Base-by-base conservation (phyloP, 2,888 invertebrate species). In the Campopleginae sp. region DNA sequence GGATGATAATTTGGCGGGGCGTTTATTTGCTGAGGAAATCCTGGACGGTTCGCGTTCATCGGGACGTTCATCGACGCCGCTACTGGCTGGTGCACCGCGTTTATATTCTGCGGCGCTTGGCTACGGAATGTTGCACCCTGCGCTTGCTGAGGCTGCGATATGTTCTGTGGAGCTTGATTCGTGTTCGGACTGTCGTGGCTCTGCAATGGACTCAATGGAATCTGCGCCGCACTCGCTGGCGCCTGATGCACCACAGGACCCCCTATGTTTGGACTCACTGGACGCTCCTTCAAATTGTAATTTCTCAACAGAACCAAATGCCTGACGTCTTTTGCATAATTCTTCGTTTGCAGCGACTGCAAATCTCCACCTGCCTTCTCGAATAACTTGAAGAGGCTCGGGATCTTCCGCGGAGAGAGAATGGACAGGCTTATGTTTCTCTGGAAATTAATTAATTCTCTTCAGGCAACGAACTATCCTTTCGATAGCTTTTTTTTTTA, bases 301-400 rank as follows among this genome's bases (percentile, higher is more conserved):
- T 94, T 94, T 4, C 92, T 89, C 27, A 94, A 81, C 10, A 98
- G 94, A 2, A 98, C 97, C 82, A 98, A 94, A 94, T 98, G 98
- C 7, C 98, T 94, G 0, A 97, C 96, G 93, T 98, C 98, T 94
- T 98, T 97, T 0, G 98, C 98, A 92, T 98, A 99, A 93, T 98
- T 98, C 93, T 98, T 97, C 17, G 96, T 97, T 89, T 97, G 96
- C 0, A 97, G 96, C 0, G 96, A 95, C 71, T 95, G 96, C 75
- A 97, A 94, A 93, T 98, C 98, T 0, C 98, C 98, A 10, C 98
- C 98, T 2, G 98, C 97, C 92, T 97, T 98, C 93, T 98, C 98
- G 94, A 97, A 99, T 7, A 99, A 94, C 91, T 98, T 97, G 89
- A 97, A 97, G 1, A 99, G 94, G 0, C 97, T 96, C 0, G 98